phyloP scores from a whole-genome alignment of 2,888 invertebrate genomes.

The Tenthredo scrophulariae region DNA sequence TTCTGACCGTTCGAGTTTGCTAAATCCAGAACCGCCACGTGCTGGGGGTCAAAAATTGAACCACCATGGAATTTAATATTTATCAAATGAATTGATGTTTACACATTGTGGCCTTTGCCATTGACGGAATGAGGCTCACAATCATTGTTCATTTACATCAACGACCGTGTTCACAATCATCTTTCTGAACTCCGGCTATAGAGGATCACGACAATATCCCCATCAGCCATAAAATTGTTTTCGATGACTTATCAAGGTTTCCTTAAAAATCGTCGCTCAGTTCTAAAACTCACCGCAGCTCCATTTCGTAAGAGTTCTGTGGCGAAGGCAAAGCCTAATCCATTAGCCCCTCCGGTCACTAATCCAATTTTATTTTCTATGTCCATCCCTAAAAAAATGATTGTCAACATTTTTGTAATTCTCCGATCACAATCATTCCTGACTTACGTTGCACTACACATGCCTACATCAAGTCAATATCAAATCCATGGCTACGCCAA shows the following conservation, averaged over 20 bases:
- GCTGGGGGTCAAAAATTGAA: conserved; percentile 54
- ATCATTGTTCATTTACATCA: neutral
- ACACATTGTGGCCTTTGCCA: neutral
- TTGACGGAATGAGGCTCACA: neutral
- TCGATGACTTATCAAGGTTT: neutral
- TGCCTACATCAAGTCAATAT: neutral
- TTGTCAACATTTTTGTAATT: neutral
- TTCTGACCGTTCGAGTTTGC: conserved; percentile 66
- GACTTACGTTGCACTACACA: too few species aligned
- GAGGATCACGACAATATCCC: neutral
- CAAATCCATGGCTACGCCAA: neutral
- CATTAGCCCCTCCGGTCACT: conserved; percentile 66
- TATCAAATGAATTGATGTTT: neutral
- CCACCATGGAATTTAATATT: neutral
- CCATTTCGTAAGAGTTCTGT: conserved; percentile 61
- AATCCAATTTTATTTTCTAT: conserved; percentile 65
- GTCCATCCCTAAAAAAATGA: conserved; percentile 58
- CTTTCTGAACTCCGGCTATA: neutral
- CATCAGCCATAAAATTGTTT: neutral
- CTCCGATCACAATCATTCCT: neutral
- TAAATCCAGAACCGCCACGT: conserved; percentile 71
- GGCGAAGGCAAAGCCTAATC: conserved; percentile 62
- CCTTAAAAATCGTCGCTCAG: too few species aligned
- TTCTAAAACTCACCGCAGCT: conserved; percentile 58
- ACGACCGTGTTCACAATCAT: neutral